Evolutionary conservation across 2,888 invertebrate genomes (phyloP), one percentile per base, ranked within the genome.

Genomic region (Pollenia griseotomentosa): DNA sequence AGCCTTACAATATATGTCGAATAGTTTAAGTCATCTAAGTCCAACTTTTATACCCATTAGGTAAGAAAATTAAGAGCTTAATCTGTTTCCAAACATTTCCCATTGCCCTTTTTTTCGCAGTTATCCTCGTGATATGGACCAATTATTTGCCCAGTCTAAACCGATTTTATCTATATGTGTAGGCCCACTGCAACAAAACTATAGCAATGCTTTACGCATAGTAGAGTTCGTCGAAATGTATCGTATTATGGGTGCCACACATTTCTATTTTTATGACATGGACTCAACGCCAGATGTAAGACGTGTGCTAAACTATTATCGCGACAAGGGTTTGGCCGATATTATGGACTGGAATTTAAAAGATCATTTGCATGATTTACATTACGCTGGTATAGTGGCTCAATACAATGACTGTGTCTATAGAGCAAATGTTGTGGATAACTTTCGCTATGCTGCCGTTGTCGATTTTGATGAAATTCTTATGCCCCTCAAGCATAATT

Each of bases 321-420:
- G 90, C 42, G 86, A 88, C 0, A 68, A 88, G 2, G 91, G 92
- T 0, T 44, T 92, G 12, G 93, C 92, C 2, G 92, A 93, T 12
- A 89, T 94, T 23, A 91, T 94, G 10, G 91, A 92, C 2, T 94
- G 94, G 94, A 92, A 93, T 87, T 89, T 93, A 46, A 82, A 91
- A 5, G 86, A 87, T 7, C 90, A 92, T 8, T 88, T 90, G 57
- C 89, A 91, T 40, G 94, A 94, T 33, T 89, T 94, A 0, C 92
- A 94, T 73, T 92, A 93, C 2, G 97, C 97, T 90, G 98, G 97
- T 0, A 95, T 97, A 87, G 97, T 98, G 92, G 98, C 97, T 0
- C 97, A 98, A 55, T 95, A 98, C 90, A 98, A 98, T 93, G 98
- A 98, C 93, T 98, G 98, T 93, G 95, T 98, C 16, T 98, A 98